Evolutionary conservation across 1,140 invertebrate genomes (phyloP).

Genomic region (Panulirus ornatus): DNA sequence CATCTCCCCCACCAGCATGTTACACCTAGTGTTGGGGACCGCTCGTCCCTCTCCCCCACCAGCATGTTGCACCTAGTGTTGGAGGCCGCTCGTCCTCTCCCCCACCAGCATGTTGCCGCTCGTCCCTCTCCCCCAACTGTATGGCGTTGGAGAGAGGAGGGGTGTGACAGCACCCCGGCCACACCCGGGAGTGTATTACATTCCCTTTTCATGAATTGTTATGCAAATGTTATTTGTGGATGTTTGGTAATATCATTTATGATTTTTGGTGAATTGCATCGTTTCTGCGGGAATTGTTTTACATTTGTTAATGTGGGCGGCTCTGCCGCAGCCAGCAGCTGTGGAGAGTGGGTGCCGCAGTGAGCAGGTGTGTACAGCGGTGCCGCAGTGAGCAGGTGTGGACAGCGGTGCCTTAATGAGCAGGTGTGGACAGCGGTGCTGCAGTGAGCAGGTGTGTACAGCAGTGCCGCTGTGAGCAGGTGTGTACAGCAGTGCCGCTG

Average conservation of each 20-base stretch:
- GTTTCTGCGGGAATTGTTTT: not conserved
- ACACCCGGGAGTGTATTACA: too few relatives aligned
- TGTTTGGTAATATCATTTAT: not conserved
- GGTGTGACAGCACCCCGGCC: too few relatives aligned
- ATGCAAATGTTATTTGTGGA: constrained; percentile 3
- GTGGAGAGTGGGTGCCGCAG: not conserved
- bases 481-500: too few relatives aligned
- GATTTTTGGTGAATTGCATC: not conserved
- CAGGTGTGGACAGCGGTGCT: too few relatives aligned
- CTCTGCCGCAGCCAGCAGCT: not conserved
- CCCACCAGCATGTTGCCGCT: not conserved
- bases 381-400: not conserved
- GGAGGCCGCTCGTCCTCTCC: too few relatives aligned
- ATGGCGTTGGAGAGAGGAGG: not conserved
- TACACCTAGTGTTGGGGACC: too few relatives aligned
- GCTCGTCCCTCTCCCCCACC: too few relatives aligned
- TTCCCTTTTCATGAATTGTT: not conserved
- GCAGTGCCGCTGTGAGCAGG: not conserved
- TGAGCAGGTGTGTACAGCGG: too few relatives aligned
- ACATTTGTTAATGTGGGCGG: too few relatives aligned
- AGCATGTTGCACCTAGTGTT: too few relatives aligned
- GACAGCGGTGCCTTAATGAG: not conserved
- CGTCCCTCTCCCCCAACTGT: not conserved
- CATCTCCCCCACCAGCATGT: too few relatives aligned
- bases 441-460: not conserved